These are phyloP conservation scores for Leuciscus idus DNA, from an alignment of 2,113 vertebrate species.

Conservation along the genomic window DNA sequence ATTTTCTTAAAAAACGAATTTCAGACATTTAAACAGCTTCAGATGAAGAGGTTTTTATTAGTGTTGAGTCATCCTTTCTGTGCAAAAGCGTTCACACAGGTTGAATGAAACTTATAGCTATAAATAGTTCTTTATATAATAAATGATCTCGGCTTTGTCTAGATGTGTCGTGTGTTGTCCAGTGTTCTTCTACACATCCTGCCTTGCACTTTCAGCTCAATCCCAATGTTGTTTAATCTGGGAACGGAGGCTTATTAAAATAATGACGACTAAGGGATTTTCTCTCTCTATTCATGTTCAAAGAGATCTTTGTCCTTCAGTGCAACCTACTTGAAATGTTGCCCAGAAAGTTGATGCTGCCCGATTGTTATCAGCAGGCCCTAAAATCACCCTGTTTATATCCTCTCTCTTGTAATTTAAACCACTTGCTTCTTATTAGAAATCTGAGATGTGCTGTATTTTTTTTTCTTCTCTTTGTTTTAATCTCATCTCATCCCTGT, in stretches of 20 bases:
- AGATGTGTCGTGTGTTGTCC: no score
- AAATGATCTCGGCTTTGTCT: neutral
- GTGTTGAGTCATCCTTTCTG: neutral
- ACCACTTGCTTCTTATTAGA: conserved; percentile 79
- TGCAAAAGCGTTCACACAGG: neutral
- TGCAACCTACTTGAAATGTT: conserved; percentile 82
- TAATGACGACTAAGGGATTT: conserved; percentile 72
- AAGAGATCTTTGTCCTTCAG: conserved; percentile 83
- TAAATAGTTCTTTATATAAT: no score
- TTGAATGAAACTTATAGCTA: no score
- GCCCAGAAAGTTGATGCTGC: conserved; percentile 73
- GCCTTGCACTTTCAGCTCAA: neutral
- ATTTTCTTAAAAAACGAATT: neutral
- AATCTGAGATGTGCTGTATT: conserved; percentile 71
- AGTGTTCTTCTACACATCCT: neutral
- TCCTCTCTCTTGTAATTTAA: conserved; percentile 81
- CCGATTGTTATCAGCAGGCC: conserved; percentile 81
- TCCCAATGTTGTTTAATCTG: conserved; percentile 56
- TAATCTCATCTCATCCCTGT: conserved; percentile 21
- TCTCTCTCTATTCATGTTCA: conserved; percentile 70
- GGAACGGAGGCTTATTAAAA: conserved; percentile 69
- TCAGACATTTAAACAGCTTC: neutral
- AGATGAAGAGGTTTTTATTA: neutral
- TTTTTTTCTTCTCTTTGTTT: conserved; percentile 40
- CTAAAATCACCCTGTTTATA: conserved; percentile 72